Conservation (phyloP, 35 echinoderm and acorn worm species). For the Eucidaris tribuloides region DNA sequence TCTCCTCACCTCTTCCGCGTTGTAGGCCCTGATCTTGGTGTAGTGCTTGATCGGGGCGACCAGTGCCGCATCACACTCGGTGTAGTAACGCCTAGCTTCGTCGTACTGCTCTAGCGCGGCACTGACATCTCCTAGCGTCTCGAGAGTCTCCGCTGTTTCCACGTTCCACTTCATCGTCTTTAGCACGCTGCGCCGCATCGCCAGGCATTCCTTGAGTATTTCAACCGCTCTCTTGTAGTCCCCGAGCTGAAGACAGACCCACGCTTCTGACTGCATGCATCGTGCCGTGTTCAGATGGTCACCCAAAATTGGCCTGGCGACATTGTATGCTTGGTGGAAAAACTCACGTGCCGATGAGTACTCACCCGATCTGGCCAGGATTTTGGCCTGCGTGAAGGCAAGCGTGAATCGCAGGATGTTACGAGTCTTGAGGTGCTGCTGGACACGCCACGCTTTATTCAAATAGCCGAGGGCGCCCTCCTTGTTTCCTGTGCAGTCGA, state of each 20-base stretch:
- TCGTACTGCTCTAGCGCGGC: neutral
- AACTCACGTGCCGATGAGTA: neutral
- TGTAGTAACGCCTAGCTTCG: neutral
- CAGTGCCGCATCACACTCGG: neutral
- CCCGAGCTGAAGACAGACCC: neutral
- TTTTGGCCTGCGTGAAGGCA: neutral
- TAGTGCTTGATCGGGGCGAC: neutral
- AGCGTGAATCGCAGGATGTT: neutral
- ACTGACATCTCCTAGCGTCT: neutral
- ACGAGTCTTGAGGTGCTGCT: neutral
- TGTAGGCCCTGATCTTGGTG: neutral
- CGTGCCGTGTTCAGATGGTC: constrained; percentile 11
- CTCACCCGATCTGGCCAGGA: neutral
- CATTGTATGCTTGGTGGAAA: neutral
- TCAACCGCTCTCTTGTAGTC: neutral
- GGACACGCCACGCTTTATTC: neutral
- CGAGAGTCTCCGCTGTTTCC: constrained; percentile 12
- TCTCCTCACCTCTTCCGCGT: neutral
- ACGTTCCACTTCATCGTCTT: constrained; percentile 32
- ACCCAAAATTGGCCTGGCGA: neutral
- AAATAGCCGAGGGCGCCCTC: neutral
- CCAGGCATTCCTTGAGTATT: neutral
- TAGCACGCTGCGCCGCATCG: neutral
- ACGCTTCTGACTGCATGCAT: neutral
- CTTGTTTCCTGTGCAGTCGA: neutral